Percentiles rank a stretch among this genome's conserved stretches.
Conservation (phyloP, 2,888 invertebrate genomes). For the Polymixis lichenea region DNA sequence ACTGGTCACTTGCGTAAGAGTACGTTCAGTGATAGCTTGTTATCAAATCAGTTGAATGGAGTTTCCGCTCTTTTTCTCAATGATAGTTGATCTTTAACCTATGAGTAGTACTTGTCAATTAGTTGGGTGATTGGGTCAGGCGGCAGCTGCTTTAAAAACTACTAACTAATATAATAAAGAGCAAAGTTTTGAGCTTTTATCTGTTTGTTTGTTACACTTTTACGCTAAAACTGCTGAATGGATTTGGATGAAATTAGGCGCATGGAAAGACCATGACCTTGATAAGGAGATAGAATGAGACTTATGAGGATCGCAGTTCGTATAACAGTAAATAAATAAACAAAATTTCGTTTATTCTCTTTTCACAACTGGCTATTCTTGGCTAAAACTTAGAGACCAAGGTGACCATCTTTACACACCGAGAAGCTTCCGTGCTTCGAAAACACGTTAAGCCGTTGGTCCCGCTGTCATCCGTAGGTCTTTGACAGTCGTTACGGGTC, state of each 20-base stretch:
- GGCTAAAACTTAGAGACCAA: no score
- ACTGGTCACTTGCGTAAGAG: slow-evolving; percentile 36
- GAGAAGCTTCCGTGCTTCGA: no score
- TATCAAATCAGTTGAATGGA: slow-evolving; percentile 27
- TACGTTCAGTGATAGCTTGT: slow-evolving; percentile 23
- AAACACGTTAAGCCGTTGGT: no score
- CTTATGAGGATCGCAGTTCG: no score
- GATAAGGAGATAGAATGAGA: no score
- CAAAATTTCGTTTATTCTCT: not conserved
- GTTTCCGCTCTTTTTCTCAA: slow-evolving; percentile 50
- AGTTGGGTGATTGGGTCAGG: slow-evolving; percentile 30
- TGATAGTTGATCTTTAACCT: slow-evolving; percentile 48
- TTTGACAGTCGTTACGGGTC: no score
- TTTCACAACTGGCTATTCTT: not conserved
- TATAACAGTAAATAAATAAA: not conserved
- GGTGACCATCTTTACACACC: no score
- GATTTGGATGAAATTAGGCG: no score
- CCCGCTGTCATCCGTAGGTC: no score
- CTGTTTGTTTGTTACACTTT: not conserved
- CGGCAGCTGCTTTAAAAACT: slow-evolving; percentile 36
- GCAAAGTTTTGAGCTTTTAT: not conserved
- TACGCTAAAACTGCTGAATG: no score
- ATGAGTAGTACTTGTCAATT: slow-evolving; percentile 16
- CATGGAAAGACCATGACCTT: no score
- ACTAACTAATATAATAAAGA: no score